Conservation (phyloP, 2,888 invertebrate species). For the Marasmarcha lunaedactyla region DNA sequence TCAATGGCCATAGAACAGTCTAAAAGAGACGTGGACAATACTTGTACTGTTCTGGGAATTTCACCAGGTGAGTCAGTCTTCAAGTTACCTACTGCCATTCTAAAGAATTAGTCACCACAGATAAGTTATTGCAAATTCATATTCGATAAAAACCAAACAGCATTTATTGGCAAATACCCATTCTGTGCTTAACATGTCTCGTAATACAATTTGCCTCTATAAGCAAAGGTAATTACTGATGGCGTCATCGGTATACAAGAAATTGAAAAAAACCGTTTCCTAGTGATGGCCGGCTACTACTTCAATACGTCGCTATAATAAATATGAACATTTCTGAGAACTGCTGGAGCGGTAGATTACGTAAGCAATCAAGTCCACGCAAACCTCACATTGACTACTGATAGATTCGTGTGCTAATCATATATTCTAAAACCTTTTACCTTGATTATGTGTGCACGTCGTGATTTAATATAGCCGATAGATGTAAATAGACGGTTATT, state of each 20-base stretch:
- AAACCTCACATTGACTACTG: conserved; percentile 17
- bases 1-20: conserved; percentile 89
- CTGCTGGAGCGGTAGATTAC: conserved; percentile 39
- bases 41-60: conserved; percentile 87
- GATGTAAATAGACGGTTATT: too few relatives aligned
- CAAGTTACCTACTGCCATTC: too few relatives aligned
- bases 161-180: neutral
- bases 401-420: conserved; percentile 23
- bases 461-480: conserved; percentile 14
- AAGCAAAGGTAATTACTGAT: conserved; percentile 25
- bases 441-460: conserved; percentile 15
- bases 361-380: conserved; percentile 31
- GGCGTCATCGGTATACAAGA: conserved; percentile 34
- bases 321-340: conserved; percentile 44
- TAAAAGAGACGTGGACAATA: conserved; percentile 86
- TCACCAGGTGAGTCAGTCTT: conserved; percentile 80
- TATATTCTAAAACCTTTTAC: conserved; percentile 12
- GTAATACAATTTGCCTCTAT: neutral
- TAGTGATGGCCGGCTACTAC: conserved; percentile 34
- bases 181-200: too few relatives aligned
- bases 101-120: conserved; percentile 13
- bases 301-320: conserved; percentile 37
- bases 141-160: neutral
- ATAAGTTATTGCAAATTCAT: neutral
- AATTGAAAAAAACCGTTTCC: conserved; percentile 44